Percentiles rank a stretch among this genome's conserved stretches.
Evolutionary conservation across 2,113 vertebrate species (phyloP).

Genomic region (Castor canadensis): DNA sequence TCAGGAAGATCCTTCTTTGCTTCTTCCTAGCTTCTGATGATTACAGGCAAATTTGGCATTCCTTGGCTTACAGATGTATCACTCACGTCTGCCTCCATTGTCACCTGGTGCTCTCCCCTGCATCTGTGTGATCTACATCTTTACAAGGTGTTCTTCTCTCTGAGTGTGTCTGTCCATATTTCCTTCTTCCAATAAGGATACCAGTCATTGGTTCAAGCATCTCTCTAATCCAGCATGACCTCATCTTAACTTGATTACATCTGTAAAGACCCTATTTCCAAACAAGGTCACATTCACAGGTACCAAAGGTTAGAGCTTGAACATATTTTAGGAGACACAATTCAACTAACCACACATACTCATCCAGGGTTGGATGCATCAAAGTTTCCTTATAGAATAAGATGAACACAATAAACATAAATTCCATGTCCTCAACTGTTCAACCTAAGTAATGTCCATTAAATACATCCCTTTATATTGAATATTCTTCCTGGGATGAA

Average conservation of each 20-base stretch:
- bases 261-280: conserved; percentile 6
- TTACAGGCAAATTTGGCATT: neutral
- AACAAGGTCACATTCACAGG: neutral
- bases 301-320: neutral
- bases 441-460: conserved; percentile 7
- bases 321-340: neutral
- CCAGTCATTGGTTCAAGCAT: neutral
- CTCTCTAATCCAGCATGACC: neutral
- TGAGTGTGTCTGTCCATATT: neutral
- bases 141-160: neutral
- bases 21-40: neutral
- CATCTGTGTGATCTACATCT: neutral
- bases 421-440: neutral
- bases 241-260: conserved; percentile 29
- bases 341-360: neutral
- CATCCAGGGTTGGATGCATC: neutral
- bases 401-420: conserved; percentile 24
- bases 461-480: conserved; percentile 19
- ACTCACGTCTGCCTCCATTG: neutral
- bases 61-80: neutral
- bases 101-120: neutral
- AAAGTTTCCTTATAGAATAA: conserved; percentile 5
- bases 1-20: neutral
- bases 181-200: neutral
- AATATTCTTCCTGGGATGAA: neutral